Conservation (phyloP, 2,797 vertebrate species). For the Pygocentrus nattereri region DNA sequence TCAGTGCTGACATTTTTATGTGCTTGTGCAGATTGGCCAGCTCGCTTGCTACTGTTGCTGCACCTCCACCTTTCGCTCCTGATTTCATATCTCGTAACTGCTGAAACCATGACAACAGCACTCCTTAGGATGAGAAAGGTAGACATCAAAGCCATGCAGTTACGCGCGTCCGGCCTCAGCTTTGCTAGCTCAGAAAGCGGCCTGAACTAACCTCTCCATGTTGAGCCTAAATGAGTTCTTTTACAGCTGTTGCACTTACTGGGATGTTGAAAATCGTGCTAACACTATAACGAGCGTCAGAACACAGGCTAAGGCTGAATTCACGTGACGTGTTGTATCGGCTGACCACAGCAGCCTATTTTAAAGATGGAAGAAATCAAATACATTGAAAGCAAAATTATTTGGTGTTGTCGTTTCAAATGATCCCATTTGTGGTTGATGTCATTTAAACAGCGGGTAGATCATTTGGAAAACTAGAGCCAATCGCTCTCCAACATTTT, state of each 20-base stretch:
- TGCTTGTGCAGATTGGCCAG: neutral
- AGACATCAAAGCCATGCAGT: slow-evolving; percentile 2
- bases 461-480: no score
- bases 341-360: no score
- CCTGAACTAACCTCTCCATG: neutral
- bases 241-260: neutral
- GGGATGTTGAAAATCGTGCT: no score
- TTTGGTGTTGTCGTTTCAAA: no score
- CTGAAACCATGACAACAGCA: slow-evolving; percentile 69
- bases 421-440: no score
- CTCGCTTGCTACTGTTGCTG: slow-evolving; percentile 38
- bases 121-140: slow-evolving; percentile 22
- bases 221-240: neutral
- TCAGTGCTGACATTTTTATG: neutral
- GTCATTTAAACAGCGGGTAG: no score
- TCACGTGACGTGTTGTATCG: no score
- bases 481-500: no score
- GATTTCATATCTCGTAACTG: slow-evolving; percentile 68
- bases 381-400: no score
- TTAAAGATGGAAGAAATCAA: no score
- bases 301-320: no score
- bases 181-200: slow-evolving; percentile 21
- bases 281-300: no score
- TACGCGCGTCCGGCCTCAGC: neutral
- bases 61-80: slow-evolving; percentile 44